phyloP scores from a whole-genome alignment of 1,140 invertebrate species.

The Leptonema lineaticorne region DNA sequence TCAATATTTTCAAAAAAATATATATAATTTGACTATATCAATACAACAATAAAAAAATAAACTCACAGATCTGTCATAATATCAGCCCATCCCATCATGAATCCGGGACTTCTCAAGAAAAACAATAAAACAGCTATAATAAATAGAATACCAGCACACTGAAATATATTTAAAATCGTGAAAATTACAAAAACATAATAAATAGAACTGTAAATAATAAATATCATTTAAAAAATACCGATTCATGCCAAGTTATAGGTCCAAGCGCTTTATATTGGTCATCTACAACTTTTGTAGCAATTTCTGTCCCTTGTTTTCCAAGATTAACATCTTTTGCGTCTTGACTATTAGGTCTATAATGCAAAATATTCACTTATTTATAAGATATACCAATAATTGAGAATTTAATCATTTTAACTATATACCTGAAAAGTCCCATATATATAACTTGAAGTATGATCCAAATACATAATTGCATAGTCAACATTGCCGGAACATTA shows the following conservation, averaged over 20 bases:
- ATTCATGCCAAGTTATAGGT: constrained; percentile 79
- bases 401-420: not conserved
- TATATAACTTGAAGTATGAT: constrained; percentile 72
- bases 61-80: constrained; percentile 59
- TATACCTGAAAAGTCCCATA: constrained; percentile 67
- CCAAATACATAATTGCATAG: constrained; percentile 73
- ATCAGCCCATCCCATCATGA: constrained; percentile 76
- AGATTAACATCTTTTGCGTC: constrained; percentile 59
- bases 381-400: not conserved
- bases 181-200: not conserved
- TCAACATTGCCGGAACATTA: constrained; percentile 66
- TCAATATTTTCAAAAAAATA: no score
- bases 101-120: constrained; percentile 85
- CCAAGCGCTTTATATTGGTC: constrained; percentile 77
- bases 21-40: no score
- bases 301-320: constrained; percentile 61
- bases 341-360: constrained; percentile 58
- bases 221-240: constrained; percentile 42
- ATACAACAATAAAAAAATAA: no score
- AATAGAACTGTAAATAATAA: constrained; percentile 1
- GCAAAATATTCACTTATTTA: not conserved
- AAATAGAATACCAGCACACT: constrained; percentile 74
- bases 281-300: constrained; percentile 67
- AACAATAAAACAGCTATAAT: constrained; percentile 78
- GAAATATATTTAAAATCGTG: constrained; percentile 19